phyloP scores from a whole-genome alignment of 2,797 vertebrate species.

The Leptodactylus fallax region DNA sequence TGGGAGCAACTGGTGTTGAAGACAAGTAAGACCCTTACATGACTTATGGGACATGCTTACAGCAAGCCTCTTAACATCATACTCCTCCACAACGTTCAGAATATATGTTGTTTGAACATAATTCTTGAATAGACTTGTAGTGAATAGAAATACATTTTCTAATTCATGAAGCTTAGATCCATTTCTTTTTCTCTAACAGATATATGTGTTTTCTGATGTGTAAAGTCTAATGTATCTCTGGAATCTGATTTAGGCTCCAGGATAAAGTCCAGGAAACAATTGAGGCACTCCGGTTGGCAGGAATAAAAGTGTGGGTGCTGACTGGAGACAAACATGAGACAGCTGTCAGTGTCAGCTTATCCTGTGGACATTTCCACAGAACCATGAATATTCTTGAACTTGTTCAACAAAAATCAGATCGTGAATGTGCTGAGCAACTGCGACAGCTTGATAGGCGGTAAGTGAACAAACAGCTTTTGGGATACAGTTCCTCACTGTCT shows the following conservation, averaged over 20 bases:
- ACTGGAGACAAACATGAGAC: slow-evolving; percentile 97
- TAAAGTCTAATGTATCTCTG: background rate
- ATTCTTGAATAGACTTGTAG: background rate
- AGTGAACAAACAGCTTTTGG: slow-evolving; percentile 24
- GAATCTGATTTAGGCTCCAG: slow-evolving; percentile 82
- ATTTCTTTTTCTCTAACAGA: background rate
- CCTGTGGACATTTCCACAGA: slow-evolving; percentile 95
- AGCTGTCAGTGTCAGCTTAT: slow-evolving; percentile 94
- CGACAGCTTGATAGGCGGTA: slow-evolving; percentile 88
- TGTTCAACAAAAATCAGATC: slow-evolving; percentile 89
- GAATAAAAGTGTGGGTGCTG: slow-evolving; percentile 98
- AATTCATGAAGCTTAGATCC: background rate
- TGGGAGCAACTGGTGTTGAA: slow-evolving; percentile 96
- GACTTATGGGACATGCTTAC: too few species aligned
- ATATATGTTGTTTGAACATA: background rate
- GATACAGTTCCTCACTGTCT: background rate
- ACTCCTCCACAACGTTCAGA: background rate
- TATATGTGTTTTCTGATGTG: background rate
- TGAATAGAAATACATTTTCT: background rate
- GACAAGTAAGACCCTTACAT: slow-evolving; percentile 85
- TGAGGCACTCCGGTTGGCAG: slow-evolving; percentile 90
- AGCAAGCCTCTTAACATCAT: background rate
- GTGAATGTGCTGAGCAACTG: slow-evolving; percentile 90
- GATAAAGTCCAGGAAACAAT: slow-evolving; percentile 98
- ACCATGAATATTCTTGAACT: slow-evolving; percentile 97